These are phyloP conservation scores for Lepus townsendii DNA, from an alignment of 2,797 vertebrate species.

Conservation along the genomic window DNA sequence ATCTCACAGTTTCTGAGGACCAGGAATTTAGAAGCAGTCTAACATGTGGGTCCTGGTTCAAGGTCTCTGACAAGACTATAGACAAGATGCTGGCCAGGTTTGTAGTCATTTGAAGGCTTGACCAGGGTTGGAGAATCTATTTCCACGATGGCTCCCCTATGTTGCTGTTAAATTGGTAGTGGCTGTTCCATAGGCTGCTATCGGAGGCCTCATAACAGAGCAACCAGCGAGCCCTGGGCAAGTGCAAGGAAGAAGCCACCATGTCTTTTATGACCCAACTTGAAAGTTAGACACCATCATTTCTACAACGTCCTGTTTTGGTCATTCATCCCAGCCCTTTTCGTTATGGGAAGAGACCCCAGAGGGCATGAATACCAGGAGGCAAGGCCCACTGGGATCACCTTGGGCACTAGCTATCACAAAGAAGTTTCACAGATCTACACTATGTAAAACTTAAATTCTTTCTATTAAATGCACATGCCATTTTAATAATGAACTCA, in stretches of 20 bases:
- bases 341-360: not conserved
- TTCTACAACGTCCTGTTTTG: not conserved
- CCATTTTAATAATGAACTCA: slow-evolving; percentile 35
- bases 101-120: not conserved
- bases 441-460: not conserved
- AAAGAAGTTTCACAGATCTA: not conserved
- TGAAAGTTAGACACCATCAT: not conserved
- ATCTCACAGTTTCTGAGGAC: not conserved
- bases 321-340: not conserved
- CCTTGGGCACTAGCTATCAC: not conserved
- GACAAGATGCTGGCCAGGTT: not conserved
- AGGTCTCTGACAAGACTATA: not conserved
- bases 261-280: not conserved
- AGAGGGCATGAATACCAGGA: not conserved
- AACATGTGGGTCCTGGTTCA: not conserved
- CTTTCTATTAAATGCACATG: not conserved
- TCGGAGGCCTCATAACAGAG: not conserved
- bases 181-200: not conserved
- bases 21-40: not conserved
- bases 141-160: not conserved
- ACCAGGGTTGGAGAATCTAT: not conserved
- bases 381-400: not conserved
- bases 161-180: not conserved
- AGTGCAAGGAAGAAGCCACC: not conserved
- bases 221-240: not conserved